Evolutionary conservation across 2,797 vertebrate species (phyloP).

Genomic region (Poeciliopsis gracilis): DNA sequence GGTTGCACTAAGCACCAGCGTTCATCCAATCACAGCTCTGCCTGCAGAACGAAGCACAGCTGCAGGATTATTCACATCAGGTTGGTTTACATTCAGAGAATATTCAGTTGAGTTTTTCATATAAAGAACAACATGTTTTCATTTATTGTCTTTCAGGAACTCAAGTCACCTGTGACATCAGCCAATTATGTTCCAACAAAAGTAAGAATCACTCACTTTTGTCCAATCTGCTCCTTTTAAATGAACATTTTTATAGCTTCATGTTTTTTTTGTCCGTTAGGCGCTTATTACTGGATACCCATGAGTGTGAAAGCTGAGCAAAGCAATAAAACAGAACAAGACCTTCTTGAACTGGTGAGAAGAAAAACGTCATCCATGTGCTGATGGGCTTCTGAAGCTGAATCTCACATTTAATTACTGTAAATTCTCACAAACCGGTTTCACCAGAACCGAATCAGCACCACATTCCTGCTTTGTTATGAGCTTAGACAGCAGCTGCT

Average conservation of each 20-base stretch:
- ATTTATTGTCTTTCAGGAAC: slow-evolving; percentile 27
- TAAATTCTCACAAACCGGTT: slow-evolving; percentile 20
- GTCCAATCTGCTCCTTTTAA: slow-evolving; percentile 8
- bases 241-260: not conserved
- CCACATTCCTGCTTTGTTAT: slow-evolving; percentile 3
- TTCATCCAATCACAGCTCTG: not conserved
- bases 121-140: not conserved
- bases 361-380: not conserved
- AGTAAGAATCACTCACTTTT: slow-evolving; percentile 52
- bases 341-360: slow-evolving; percentile 63
- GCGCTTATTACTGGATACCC: slow-evolving; percentile 70
- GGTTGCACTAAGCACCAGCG: not conserved
- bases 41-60: slow-evolving; percentile 2
- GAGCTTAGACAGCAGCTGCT: not conserved
- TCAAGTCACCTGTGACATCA: slow-evolving; percentile 56
- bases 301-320: slow-evolving; percentile 29
- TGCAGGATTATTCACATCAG: not conserved
- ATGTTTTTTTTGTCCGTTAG: slow-evolving; percentile 40
- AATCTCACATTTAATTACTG: not conserved
- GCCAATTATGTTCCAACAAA: slow-evolving; percentile 59
- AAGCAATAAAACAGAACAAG: not conserved
- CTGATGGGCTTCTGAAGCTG: not conserved
- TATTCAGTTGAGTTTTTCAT: not conserved
- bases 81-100: slow-evolving; percentile 13
- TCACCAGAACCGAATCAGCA: not conserved